Evolutionary conservation across 1,140 invertebrate genomes (phyloP).

Genomic region (Phortica variegata): DNA sequence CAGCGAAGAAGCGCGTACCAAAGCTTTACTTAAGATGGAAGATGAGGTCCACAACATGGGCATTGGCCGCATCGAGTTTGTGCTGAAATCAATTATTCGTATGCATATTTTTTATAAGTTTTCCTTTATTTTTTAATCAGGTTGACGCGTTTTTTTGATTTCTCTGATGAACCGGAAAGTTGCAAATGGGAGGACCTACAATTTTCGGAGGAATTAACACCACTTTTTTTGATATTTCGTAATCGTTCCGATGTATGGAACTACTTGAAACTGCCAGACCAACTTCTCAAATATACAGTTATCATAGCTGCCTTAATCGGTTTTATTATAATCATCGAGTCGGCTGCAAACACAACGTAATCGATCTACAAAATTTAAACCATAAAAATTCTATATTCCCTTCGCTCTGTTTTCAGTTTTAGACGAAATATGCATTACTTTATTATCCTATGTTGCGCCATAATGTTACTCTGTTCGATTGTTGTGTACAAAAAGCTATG

Average conservation of each 20-base stretch:
- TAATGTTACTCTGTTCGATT: too few relatives aligned
- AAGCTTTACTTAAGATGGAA: too few relatives aligned
- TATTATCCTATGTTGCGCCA: too few relatives aligned
- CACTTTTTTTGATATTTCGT: constrained; percentile 25
- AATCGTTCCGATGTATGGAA: constrained; percentile 22
- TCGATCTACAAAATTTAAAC: too few relatives aligned
- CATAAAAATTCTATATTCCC: too few relatives aligned
- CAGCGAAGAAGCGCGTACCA: too few relatives aligned
- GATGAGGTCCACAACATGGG: constrained; percentile 42
- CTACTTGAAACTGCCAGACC: constrained; percentile 30
- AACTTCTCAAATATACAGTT: constrained; percentile 39
- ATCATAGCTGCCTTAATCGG: not conserved
- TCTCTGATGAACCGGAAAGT: constrained; percentile 5
- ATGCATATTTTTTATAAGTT: not conserved
- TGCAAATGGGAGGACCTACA: constrained; percentile 22
- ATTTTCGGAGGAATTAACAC: constrained; percentile 25
- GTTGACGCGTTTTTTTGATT: constrained; percentile 9
- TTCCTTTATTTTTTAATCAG: not conserved
- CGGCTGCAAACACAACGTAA: too few relatives aligned
- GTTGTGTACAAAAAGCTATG: too few relatives aligned
- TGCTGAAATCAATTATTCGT: not conserved
- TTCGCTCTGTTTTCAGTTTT: too few relatives aligned
- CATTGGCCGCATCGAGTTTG: constrained; percentile 36
- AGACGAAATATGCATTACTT: too few relatives aligned
- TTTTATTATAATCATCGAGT: not conserved